A percentile compares a stretch with the other conserved stretches of the same genome.
Conservation (phyloP, 2,113 vertebrate species). For the Oryzias celebensis region DNA sequence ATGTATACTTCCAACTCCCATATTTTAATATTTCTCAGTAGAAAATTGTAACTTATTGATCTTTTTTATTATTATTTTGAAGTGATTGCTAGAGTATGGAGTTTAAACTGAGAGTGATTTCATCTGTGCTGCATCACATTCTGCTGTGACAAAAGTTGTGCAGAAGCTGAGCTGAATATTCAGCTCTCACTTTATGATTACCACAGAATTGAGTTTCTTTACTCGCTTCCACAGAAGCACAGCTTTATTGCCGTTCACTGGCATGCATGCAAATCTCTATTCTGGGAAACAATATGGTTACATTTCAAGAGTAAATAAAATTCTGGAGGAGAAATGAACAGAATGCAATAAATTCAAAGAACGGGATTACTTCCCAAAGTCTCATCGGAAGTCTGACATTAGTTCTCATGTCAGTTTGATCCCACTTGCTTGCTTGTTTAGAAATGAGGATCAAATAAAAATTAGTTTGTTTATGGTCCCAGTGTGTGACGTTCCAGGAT, state of each 20-base stretch:
- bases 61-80: not conserved
- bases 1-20: not conserved
- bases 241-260: conserved; percentile 4
- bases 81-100: not conserved
- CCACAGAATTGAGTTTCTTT: conserved; percentile 36
- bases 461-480: conserved; percentile 46
- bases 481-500: conserved; percentile 36
- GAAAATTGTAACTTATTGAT: no score
- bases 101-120: conserved; percentile 19
- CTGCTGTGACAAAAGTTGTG: conserved; percentile 8
- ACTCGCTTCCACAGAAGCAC: conserved; percentile 11
- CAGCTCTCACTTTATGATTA: conserved; percentile 55
- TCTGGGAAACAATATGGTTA: conserved; percentile 7
- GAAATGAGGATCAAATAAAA: conserved; percentile 21
- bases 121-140: conserved; percentile 8
- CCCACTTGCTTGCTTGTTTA: not conserved
- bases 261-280: conserved; percentile 5
- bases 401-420: conserved; percentile 5
- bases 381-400: conserved; percentile 1
- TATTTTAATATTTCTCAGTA: conserved; percentile 12
- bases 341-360: not conserved
- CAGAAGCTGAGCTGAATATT: conserved; percentile 39
- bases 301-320: conserved; percentile 12
- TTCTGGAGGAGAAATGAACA: not conserved
- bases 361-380: not conserved